Evolutionary conservation across 2,113 vertebrate species (phyloP).

Genomic region (Piaya cayana): DNA sequence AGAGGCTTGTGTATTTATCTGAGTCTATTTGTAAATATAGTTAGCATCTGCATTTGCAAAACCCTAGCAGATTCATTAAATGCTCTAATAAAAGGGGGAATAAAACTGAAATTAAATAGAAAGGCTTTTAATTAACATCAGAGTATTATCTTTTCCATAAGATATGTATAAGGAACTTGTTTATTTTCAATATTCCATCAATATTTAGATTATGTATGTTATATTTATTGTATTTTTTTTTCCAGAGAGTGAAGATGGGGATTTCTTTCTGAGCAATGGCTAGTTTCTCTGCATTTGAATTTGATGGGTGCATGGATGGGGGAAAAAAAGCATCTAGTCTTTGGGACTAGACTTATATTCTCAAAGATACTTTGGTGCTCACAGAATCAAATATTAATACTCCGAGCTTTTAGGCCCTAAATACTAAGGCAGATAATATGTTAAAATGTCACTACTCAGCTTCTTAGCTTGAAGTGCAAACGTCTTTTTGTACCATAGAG

Average conservation of each 20-base stretch:
- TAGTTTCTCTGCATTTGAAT: not conserved
- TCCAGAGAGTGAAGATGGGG: not conserved
- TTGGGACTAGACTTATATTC: not conserved
- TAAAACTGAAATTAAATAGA: not conserved
- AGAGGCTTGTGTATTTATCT: not conserved
- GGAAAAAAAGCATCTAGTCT: not conserved
- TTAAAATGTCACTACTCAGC: not conserved
- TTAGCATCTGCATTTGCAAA: not conserved
- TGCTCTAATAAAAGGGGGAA: not conserved
- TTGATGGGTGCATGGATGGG: not conserved
- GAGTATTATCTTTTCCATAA: not conserved
- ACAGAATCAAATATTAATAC: conserved; percentile 29
- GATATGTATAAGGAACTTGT: not conserved
- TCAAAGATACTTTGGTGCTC: not conserved
- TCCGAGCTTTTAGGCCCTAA: not conserved
- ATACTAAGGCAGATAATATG: not conserved
- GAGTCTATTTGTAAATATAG: not conserved
- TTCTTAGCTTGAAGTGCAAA: not conserved
- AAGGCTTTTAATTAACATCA: not conserved
- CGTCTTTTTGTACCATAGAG: not conserved
- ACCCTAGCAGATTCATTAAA: not conserved
- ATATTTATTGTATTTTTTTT: fast-evolving
- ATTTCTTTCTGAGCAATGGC: not conserved
- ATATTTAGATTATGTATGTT: not conserved
- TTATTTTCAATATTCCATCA: not conserved